Evolutionary conservation across 2,113 vertebrate species (phyloP).

Genomic region (Turdus rufiventris): DNA sequence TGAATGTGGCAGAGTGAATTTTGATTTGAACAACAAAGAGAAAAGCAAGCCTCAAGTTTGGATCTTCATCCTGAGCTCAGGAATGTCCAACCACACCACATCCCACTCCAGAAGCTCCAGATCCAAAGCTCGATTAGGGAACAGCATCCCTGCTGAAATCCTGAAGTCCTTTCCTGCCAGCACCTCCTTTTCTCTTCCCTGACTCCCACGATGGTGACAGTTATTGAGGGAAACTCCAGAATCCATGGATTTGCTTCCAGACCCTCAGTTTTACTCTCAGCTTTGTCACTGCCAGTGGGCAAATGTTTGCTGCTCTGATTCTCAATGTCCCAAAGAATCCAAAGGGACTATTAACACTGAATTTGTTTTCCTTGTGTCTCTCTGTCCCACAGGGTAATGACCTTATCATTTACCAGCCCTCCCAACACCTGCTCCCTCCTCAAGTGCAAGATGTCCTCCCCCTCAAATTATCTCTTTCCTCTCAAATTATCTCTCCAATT

Average conservation of each 20-base stretch:
- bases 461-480: not conserved
- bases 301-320: not conserved
- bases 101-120: not conserved
- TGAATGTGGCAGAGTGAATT: not conserved
- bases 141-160: not conserved
- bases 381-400: not conserved
- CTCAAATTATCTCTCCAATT: not conserved
- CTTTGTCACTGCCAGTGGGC: not conserved
- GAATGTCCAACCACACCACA: accelerated
- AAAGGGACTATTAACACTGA: not conserved
- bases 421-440: not conserved
- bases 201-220: accelerated
- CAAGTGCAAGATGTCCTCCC: not conserved
- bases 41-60: not conserved
- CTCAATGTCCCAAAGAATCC: not conserved
- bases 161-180: not conserved
- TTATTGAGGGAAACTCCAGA: not conserved
- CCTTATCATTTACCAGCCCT: not conserved
- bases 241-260: not conserved
- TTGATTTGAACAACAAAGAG: not conserved
- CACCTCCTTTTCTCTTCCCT: not conserved
- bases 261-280: not conserved
- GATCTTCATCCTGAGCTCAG: not conserved
- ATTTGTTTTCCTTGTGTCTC: not conserved
- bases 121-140: not conserved